Evolutionary conservation across 2,113 vertebrate genomes (phyloP).

Genomic region (Grammomys surdaster): DNA sequence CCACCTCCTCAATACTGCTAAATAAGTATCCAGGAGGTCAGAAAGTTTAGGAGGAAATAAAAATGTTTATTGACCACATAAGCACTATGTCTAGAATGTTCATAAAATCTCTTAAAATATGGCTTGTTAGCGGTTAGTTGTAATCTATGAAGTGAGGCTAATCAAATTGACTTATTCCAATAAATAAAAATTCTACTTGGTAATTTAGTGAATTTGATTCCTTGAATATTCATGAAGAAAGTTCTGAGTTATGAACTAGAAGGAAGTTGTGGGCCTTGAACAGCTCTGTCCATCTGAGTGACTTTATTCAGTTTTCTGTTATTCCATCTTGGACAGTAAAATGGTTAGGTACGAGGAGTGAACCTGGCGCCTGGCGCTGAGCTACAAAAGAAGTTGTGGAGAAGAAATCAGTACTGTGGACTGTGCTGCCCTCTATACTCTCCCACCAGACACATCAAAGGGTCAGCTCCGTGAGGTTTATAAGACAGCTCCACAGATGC

Average conservation of each 20-base stretch:
- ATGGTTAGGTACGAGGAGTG: background rate
- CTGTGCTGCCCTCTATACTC: background rate
- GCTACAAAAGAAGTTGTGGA: background rate
- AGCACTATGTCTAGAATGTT: conserved; percentile 25
- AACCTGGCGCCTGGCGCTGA: background rate
- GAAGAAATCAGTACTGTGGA: background rate
- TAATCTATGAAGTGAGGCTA: conserved; percentile 2
- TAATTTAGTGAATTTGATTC: conserved; percentile 2
- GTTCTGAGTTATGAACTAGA: background rate
- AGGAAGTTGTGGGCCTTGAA: background rate
- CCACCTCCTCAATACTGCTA: conserved; percentile 41
- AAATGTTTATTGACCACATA: conserved; percentile 16
- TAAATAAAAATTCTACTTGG: conserved; percentile 7
- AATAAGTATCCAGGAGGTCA: background rate
- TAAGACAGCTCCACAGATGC: background rate
- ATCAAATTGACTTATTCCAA: background rate
- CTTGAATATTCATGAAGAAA: background rate
- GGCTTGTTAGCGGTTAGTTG: background rate
- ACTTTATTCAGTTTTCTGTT: background rate
- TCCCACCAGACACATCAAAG: background rate
- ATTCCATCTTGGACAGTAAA: background rate
- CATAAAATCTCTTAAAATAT: conserved; percentile 20
- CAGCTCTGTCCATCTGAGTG: background rate
- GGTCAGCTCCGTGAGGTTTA: background rate
- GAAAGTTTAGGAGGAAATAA: conserved; percentile 29